Conservation (phyloP, 2,797 vertebrate species). For the Labeo calbasu region DNA sequence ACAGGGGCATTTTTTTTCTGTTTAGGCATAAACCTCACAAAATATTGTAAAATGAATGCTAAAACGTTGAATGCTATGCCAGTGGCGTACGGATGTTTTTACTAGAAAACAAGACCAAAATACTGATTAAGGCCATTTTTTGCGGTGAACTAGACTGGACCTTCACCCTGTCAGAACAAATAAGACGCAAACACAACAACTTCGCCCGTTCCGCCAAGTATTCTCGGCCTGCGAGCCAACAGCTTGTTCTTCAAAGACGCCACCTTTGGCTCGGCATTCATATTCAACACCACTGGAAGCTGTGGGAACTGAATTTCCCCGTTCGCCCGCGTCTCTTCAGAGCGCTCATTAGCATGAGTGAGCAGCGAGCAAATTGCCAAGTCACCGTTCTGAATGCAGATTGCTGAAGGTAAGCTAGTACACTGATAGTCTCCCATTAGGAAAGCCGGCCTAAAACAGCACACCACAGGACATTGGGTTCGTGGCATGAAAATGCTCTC, state of each 20-base stretch:
- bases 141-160: background rate
- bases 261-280: constrained; percentile 15
- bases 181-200: background rate
- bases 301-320: constrained; percentile 8
- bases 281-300: constrained; percentile 37
- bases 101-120: background rate
- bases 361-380: constrained; percentile 12
- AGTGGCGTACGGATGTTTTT: background rate
- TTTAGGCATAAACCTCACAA: background rate
- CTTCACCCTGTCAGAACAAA: constrained; percentile 20
- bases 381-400: constrained; percentile 47
- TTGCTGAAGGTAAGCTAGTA: constrained; percentile 3
- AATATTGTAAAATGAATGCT: background rate
- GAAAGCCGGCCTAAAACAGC: background rate
- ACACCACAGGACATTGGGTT: constrained; percentile 26
- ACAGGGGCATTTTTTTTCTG: accelerated
- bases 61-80: background rate
- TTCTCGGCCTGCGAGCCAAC: background rate
- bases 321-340: constrained; percentile 24
- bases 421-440: constrained; percentile 26
- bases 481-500: constrained; percentile 44
- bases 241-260: background rate
- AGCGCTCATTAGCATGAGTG: constrained; percentile 43
- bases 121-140: background rate
- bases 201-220: background rate